These are phyloP conservation scores for Eulimnadia texana DNA, from an alignment of 1,140 invertebrate species.

Conservation along the genomic window DNA sequence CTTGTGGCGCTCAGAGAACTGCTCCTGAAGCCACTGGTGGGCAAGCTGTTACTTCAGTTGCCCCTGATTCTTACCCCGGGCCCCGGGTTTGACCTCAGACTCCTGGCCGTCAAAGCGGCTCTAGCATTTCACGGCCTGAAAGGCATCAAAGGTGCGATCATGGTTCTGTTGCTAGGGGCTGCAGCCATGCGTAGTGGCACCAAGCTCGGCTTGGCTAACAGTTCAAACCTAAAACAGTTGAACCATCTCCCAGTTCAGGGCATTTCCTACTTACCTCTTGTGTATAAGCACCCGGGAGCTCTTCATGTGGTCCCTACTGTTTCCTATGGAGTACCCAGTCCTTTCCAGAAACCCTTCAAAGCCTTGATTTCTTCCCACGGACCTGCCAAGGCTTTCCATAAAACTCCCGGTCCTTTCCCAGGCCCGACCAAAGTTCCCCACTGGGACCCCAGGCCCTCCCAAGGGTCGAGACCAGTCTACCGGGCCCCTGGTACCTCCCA, in stretches of 20 bases:
- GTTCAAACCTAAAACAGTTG: not conserved
- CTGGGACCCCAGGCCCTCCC: too few species aligned
- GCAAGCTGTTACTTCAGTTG: not conserved
- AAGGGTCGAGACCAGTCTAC: too few species aligned
- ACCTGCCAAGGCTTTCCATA: too few species aligned
- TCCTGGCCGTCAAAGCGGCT: not conserved
- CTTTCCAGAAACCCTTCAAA: too few species aligned
- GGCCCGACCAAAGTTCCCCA: too few species aligned
- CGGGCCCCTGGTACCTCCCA: too few species aligned
- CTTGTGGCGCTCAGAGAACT: not conserved
- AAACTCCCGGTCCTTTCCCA: too few species aligned
- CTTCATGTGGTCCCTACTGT: not conserved
- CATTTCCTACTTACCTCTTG: not conserved
- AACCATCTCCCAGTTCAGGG: not conserved
- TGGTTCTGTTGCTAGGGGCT: not conserved
- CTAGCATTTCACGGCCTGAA: not conserved
- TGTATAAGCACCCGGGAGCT: not conserved
- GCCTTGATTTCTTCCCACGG: too few species aligned
- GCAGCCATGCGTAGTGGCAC: not conserved
- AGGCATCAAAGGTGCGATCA: not conserved
- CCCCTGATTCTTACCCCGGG: not conserved
- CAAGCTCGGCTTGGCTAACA: not conserved
- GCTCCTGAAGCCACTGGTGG: not conserved
- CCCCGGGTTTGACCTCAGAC: not conserved
- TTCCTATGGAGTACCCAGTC: too few species aligned